Conservation (phyloP, 2,113 vertebrate genomes). For the Numenius arquata region DNA sequence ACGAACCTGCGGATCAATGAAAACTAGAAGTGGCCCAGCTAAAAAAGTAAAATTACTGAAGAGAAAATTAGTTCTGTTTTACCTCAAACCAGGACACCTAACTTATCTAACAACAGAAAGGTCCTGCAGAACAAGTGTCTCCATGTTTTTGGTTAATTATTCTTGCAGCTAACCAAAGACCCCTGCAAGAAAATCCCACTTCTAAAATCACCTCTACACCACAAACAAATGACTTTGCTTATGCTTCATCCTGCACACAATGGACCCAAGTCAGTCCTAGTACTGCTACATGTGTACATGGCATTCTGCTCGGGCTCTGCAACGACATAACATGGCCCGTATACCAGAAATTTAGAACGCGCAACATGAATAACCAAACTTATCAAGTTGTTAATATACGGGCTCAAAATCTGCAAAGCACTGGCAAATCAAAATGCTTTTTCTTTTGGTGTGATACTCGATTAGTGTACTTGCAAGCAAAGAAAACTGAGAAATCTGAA, state of each 20-base stretch:
- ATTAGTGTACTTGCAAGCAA: neutral
- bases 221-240: neutral
- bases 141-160: neutral
- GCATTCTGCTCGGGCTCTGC: neutral
- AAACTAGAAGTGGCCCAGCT: neutral
- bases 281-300: neutral
- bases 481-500: neutral
- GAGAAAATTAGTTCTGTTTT: too few relatives aligned
- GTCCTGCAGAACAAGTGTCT: neutral
- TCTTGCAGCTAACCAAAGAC: neutral
- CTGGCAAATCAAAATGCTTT: neutral
- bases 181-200: neutral
- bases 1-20: neutral
- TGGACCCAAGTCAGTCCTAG: neutral
- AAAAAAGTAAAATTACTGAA: too few relatives aligned
- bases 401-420: neutral
- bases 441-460: neutral
- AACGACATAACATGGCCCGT: neutral
- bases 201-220: neutral
- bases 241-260: neutral
- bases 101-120: neutral
- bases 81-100: neutral
- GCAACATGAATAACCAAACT: neutral
- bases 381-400: neutral
- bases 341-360: neutral